Base-by-base conservation (phyloP, 2,113 vertebrate species). In the Picathartes gymnocephalus region DNA sequence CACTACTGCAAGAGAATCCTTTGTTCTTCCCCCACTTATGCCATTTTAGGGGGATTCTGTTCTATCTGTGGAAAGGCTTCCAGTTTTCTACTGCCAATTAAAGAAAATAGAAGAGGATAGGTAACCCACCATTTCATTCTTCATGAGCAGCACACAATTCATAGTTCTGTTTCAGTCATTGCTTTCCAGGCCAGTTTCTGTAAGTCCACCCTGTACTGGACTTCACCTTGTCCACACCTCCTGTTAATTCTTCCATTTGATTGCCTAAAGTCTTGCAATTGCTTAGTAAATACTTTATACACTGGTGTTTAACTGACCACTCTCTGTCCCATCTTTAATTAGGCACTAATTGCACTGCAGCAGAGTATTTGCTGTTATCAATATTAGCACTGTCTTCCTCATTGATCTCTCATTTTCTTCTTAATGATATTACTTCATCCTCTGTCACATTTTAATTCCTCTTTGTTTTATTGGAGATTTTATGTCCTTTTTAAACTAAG, bases 381-480 rank as follows among this genome's bases (percentile, higher is more conserved):
- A 15, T 58, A 60, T 71, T 79, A 87, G 8, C 20, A 22, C 65
- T 73, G 33, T 45, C 37, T 87, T 91, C 45, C 14, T 60, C 74
- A 93, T n/a, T 82, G 87, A 85, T 85, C 37, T 85, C 65, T 69
- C 66, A 90, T 95, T 94, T 93, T 85, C 70, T 57, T 48, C 48
- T 76, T 85, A 81, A 85, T 89, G 40, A 28, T 87, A 71, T 89
- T 70, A 71, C 37, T 93, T 86, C 48, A 72, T n/a, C 57, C 48
- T 7, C 56, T 74, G 78, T 60, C 81, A 93, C 37, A 62, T 85
- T 87, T 89, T 79, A 87, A 87, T 90, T 89, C 47, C 35, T 91
- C 44, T 84, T 91, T 47, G 22, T 78, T 92, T 80, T 74, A 72
- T 37, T 88, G 51, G 45, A 64, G 25, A 10, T 47, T 95, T 94